Evolutionary conservation across 2,797 vertebrate species (phyloP).

Genomic region (Heliangelus exortis): DNA sequence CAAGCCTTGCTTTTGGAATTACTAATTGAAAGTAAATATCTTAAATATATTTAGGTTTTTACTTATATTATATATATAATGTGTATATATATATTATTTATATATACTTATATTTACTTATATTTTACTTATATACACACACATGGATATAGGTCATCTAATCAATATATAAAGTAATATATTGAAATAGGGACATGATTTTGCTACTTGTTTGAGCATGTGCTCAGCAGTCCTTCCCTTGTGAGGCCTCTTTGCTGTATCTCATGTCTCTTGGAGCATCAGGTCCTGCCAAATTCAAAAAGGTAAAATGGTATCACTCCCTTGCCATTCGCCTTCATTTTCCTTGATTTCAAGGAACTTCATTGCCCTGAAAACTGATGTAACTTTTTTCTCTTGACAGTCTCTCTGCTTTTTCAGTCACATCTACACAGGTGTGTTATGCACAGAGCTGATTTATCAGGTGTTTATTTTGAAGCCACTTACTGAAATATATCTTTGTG

Average conservation of each 20-base stretch:
- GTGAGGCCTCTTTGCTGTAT: neutral
- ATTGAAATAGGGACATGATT: neutral
- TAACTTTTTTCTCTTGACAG: neutral
- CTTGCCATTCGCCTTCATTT: neutral
- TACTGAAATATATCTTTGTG: neutral
- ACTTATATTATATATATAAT: too few species aligned
- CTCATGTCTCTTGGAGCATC: neutral
- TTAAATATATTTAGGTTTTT: neutral
- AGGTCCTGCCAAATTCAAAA: neutral
- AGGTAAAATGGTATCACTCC: neutral
- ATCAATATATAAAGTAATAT: neutral
- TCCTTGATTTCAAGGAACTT: neutral
- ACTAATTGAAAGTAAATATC: neutral
- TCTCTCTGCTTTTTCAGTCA: neutral
- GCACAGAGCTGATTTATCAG: neutral
- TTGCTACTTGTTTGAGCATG: neutral
- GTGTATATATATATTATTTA: too few species aligned
- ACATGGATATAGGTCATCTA: rapidly evolving
- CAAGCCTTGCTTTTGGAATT: neutral
- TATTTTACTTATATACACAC: neutral
- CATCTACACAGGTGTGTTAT: neutral
- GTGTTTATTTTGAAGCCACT: neutral
- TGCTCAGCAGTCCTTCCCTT: neutral
- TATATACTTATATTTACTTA: too few species aligned
- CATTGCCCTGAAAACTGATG: neutral